These are phyloP conservation scores for Protonibea diacanthus DNA, from an alignment of 2,797 vertebrate genomes.

Conservation along the genomic window DNA sequence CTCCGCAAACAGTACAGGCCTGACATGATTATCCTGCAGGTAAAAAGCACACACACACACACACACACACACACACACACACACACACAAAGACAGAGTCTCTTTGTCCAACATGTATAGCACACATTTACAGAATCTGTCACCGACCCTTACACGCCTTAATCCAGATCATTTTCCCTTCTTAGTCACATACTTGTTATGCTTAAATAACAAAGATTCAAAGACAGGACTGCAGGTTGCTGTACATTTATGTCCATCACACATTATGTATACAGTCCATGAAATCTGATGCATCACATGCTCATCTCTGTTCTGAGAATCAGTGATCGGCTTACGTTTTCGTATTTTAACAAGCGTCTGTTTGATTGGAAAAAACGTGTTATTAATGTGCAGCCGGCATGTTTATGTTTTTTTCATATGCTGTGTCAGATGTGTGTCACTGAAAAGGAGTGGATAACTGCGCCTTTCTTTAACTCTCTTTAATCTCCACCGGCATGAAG, in stretches of 20 bases:
- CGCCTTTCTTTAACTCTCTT: not conserved
- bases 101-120: not conserved
- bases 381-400: not conserved
- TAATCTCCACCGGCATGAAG: not conserved
- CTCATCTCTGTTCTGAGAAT: not conserved
- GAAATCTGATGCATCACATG: not conserved
- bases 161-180: not conserved
- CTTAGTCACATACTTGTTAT: not conserved
- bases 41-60: slow-evolving; percentile 62
- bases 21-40: slow-evolving; percentile 98
- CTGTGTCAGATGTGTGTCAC: not conserved
- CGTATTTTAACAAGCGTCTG: not conserved
- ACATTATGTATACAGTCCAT: not conserved
- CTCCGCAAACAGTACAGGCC: slow-evolving; percentile 96
- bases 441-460: not conserved
- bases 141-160: not conserved
- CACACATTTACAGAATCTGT: not conserved
- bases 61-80: not conserved
- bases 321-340: not conserved
- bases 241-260: not conserved
- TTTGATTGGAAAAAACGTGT: not conserved
- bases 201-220: not conserved
- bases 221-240: not conserved
- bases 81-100: not conserved
- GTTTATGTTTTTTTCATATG: not conserved